Percentiles rank a stretch among this genome's conserved stretches.
Conservation (phyloP, 2,888 invertebrate species). For the Homarus gammarus region DNA sequence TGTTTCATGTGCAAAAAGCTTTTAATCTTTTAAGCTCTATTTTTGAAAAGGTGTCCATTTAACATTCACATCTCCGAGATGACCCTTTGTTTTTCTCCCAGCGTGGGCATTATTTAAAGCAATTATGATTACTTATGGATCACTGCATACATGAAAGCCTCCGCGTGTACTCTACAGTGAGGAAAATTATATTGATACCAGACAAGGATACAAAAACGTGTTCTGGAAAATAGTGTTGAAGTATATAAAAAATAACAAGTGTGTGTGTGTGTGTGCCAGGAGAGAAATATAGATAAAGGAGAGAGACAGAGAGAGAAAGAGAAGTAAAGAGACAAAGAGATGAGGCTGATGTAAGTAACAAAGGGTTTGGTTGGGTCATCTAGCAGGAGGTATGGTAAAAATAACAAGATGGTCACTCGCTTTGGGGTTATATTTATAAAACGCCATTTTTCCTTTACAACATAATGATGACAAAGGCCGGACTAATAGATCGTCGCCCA, state of each 20-base stretch:
- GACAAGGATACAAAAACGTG: too few relatives aligned
- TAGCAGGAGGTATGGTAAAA: background rate
- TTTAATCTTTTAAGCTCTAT: conserved; percentile 42
- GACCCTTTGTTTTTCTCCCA: conserved; percentile 44
- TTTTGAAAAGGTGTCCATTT: conserved; percentile 39
- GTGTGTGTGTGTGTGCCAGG: too few relatives aligned
- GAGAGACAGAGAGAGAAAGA: conserved; percentile 28
- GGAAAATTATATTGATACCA: too few relatives aligned
- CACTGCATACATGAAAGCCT: background rate
- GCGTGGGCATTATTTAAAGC: conserved; percentile 43
- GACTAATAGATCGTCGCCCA: background rate
- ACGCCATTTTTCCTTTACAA: background rate
- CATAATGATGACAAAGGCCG: background rate
- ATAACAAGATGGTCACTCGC: conserved; percentile 6
- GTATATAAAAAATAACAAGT: too few relatives aligned
- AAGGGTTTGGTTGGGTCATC: background rate
- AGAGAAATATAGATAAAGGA: background rate
- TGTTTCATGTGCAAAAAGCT: conserved; percentile 53
- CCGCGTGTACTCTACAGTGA: background rate
- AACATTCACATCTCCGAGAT: conserved; percentile 59
- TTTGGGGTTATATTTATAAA: background rate
- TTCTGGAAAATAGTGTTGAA: too few relatives aligned
- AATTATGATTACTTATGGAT: conserved; percentile 42
- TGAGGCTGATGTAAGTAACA: background rate
- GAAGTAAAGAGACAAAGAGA: conserved; percentile 21